A percentile compares a stretch with the other conserved stretches of the same genome.
Evolutionary conservation across 1,140 invertebrate species (phyloP).

Genomic region (Ceratoteleas bidentatus): DNA sequence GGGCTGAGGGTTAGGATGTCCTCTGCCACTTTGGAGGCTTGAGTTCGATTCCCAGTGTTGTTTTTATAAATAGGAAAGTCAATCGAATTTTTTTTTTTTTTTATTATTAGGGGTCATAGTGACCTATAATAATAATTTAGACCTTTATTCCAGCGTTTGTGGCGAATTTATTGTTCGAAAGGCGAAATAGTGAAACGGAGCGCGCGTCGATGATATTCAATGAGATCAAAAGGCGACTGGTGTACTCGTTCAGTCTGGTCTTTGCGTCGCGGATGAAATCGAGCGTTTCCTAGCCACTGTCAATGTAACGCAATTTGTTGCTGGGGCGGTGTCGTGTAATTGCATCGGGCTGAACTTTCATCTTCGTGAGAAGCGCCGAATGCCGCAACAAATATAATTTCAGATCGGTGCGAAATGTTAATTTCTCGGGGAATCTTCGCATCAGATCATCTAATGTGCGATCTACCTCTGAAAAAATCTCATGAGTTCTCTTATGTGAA

Average conservation of each 20-base stretch:
- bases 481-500: too few relatives aligned
- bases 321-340: slow-evolving; percentile 45
- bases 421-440: slow-evolving; percentile 22
- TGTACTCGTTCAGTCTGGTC: slow-evolving; percentile 14
- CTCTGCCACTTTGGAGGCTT: too few relatives aligned
- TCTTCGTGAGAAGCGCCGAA: slow-evolving; percentile 33
- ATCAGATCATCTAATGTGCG: too few relatives aligned
- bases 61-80: too few relatives aligned
- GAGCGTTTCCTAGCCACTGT: slow-evolving; percentile 31
- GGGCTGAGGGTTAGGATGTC: too few relatives aligned
- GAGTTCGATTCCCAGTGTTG: too few relatives aligned
- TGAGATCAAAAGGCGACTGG: slow-evolving; percentile 26
- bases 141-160: too few relatives aligned
- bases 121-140: too few relatives aligned
- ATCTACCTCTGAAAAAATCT: too few relatives aligned
- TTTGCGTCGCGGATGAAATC: slow-evolving; percentile 34
- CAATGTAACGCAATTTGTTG: slow-evolving; percentile 59
- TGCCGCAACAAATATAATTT: slow-evolving; percentile 45
- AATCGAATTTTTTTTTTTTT: too few relatives aligned
- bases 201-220: slow-evolving; percentile 7
- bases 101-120: too few relatives aligned
- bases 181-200: slow-evolving; percentile 9
- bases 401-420: slow-evolving; percentile 29
- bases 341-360: slow-evolving; percentile 53
- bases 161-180: too few relatives aligned